Conservation (phyloP, 1,140 invertebrate genomes). For the Cherax destructor region DNA sequence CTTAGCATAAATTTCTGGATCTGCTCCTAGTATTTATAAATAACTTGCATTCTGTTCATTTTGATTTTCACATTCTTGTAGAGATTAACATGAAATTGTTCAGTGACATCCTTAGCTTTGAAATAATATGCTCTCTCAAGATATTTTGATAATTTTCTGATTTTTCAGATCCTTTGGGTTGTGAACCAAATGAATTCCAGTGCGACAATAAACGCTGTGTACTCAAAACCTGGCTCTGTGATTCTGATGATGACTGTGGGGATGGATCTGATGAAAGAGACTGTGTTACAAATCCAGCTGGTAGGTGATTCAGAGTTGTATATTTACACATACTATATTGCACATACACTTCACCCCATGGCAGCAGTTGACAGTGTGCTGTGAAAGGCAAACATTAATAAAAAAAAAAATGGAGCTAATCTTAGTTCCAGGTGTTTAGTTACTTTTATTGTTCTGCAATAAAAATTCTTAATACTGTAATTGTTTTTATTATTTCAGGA, state of each 20-base stretch:
- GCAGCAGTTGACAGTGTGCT: no score
- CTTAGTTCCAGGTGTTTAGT: neutral
- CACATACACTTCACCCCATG: no score
- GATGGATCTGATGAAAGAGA: constrained; percentile 89
- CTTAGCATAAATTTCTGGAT: no score
- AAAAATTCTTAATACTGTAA: neutral
- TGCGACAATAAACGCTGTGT: constrained; percentile 93
- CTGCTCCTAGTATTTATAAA: no score
- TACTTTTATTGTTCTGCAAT: neutral
- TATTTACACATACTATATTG: no score
- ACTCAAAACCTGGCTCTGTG: constrained; percentile 94
- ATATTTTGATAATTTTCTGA: neutral
- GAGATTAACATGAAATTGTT: no score
- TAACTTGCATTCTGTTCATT: no score
- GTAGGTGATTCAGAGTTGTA: neutral
- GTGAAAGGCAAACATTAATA: no score
- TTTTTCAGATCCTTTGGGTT: constrained; percentile 78
- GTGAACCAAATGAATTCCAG: constrained; percentile 95
- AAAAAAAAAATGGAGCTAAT: neutral
- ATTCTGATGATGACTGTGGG: constrained; percentile 93
- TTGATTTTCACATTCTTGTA: no score
- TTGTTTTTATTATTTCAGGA: constrained; percentile 75
- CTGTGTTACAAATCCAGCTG: constrained; percentile 76
- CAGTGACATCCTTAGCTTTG: no score
- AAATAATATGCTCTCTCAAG: no score